Percentiles rank a stretch among this genome's conserved stretches.
Conservation (phyloP, 2,888 invertebrate genomes). For the Rhingia campestris region DNA sequence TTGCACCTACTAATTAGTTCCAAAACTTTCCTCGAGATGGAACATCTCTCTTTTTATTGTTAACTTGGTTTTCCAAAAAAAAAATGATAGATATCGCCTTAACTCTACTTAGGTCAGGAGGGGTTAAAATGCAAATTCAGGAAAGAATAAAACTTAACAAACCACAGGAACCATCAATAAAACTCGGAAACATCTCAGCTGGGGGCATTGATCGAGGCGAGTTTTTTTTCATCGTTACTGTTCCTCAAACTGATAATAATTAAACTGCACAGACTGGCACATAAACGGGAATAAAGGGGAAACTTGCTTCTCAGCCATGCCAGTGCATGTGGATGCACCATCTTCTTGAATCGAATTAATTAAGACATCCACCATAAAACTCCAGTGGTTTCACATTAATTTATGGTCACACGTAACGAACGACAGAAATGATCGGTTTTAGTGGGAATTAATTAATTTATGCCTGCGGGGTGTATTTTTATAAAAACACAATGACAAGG, state of each 20-base stretch:
- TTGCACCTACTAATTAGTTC: constrained; percentile 67
- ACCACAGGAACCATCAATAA: constrained; percentile 30
- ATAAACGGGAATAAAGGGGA: neutral
- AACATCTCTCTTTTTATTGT: constrained; percentile 32
- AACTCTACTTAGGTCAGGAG: constrained; percentile 27
- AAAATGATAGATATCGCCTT: constrained; percentile 49
- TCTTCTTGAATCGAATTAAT: constrained; percentile 61
- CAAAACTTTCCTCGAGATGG: constrained; percentile 12
- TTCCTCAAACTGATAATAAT: constrained; percentile 24
- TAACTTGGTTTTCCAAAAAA: constrained; percentile 22
- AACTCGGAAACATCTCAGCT: constrained; percentile 49
- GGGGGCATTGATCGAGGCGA: constrained; percentile 48
- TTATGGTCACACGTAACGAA: constrained; percentile 63
- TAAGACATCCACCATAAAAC: constrained; percentile 69
- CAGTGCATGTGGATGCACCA: neutral
- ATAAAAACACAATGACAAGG: neutral
- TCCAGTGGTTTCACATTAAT: constrained; percentile 65
- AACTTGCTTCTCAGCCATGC: neutral
- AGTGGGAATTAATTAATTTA: constrained; percentile 72
- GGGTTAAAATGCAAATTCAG: constrained; percentile 49
- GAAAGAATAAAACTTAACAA: constrained; percentile 3
- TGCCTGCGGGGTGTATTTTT: constrained; percentile 56
- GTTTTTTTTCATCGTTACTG: neutral
- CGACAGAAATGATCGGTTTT: constrained; percentile 58
- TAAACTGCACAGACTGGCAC: constrained; percentile 31